phyloP scores from a whole-genome alignment of 2,888 invertebrate genomes.

The Antheraea assamensis region DNA sequence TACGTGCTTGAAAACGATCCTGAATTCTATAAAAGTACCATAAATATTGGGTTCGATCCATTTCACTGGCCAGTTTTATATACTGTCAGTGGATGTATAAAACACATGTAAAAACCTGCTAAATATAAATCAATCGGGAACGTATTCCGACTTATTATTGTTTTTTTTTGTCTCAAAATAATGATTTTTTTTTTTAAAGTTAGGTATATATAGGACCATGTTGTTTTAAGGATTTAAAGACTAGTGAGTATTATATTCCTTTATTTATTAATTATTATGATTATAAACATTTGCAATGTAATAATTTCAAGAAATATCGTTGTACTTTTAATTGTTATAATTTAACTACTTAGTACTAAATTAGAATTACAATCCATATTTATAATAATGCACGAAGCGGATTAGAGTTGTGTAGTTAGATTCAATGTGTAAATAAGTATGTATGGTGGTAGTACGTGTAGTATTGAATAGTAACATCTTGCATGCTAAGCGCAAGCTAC shows the following conservation, averaged over 20 bases:
- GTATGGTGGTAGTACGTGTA: slow-evolving; percentile 39
- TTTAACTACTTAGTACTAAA: not conserved
- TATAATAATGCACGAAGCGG: slow-evolving; percentile 28
- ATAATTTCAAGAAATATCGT: not conserved
- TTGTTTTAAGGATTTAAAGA: not conserved
- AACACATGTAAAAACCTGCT: not conserved
- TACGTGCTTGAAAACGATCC: not conserved
- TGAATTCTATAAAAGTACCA: not conserved
- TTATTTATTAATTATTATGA: not conserved
- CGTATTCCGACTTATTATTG: not conserved
- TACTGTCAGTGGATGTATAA: not conserved
- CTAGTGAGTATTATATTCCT: not conserved
- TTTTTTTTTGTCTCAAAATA: not conserved
- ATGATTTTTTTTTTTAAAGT: not conserved
- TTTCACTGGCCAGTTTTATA: not conserved
- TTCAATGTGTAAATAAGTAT: slow-evolving; percentile 44
- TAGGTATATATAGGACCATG: not conserved
- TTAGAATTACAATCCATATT: slow-evolving; percentile 15
- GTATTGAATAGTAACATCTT: slow-evolving; percentile 72
- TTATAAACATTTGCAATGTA: not conserved
- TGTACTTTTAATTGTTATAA: not conserved
- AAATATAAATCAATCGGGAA: not conserved
- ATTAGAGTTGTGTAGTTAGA: slow-evolving; percentile 39
- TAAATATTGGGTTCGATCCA: not conserved
- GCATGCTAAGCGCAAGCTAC: slow-evolving; percentile 71